A percentile compares a stretch with the other conserved stretches of the same genome.
phyloP scores from a whole-genome alignment of 92 coral and sea anemone species.

The Zoanthus gigantus region DNA sequence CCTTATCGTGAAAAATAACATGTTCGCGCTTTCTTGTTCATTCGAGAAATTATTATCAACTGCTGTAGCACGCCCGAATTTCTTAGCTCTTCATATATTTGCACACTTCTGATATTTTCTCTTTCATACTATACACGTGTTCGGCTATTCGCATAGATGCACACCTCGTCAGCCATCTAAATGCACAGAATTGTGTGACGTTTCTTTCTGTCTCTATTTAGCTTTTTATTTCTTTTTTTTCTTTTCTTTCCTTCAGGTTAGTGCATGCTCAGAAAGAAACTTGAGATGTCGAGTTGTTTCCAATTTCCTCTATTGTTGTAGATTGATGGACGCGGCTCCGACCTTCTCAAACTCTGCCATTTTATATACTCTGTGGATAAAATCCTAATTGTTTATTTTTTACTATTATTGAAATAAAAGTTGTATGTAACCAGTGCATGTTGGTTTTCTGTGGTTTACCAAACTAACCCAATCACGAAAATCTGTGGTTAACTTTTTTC shows the following conservation, averaged over 20 bases:
- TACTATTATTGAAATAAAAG: conserved; percentile 35
- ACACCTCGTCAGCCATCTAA: not conserved
- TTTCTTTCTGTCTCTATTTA: conserved; percentile 1
- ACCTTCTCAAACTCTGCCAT: conserved; percentile 26
- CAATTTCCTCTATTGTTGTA: conserved; percentile 33
- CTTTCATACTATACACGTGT: not conserved
- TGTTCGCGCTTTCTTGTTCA: too few relatives aligned
- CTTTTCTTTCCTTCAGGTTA: conserved; percentile 41
- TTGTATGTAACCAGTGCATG: conserved; percentile 42
- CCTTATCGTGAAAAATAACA: too few relatives aligned
- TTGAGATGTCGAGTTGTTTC: conserved; percentile 50
- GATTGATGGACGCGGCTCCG: conserved; percentile 37
- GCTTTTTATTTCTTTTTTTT: conserved; percentile 19
- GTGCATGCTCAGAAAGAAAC: conserved; percentile 55
- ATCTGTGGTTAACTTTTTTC: not conserved
- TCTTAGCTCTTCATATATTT: not conserved
- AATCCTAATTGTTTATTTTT: conserved; percentile 21
- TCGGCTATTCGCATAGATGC: not conserved
- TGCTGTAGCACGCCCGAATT: not conserved
- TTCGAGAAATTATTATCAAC: not conserved
- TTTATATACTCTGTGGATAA: conserved; percentile 37
- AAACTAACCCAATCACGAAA: not conserved
- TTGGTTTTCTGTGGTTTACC: conserved; percentile 18
- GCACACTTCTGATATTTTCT: not conserved
- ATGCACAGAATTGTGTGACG: not conserved